Conservation (phyloP, 1,140 invertebrate species). For the Potamilus streckersoni region DNA sequence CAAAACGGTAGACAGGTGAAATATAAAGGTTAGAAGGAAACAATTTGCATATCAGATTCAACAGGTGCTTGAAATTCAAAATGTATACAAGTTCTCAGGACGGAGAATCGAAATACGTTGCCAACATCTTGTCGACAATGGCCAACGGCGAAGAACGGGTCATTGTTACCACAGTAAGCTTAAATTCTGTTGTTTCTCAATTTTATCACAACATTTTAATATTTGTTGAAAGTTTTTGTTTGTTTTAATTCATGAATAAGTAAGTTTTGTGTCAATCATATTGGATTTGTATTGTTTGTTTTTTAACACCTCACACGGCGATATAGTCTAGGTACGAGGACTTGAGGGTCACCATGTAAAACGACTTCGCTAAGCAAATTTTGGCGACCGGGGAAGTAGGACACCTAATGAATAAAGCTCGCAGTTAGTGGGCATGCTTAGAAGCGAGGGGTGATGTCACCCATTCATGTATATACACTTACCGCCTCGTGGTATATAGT, state of each 20-base stretch:
- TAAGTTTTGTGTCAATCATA: background rate
- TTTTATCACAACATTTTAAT: background rate
- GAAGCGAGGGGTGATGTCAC: constrained; percentile 26
- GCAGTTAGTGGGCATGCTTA: constrained; percentile 4
- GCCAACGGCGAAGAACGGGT: constrained; percentile 25
- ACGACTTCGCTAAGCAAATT: background rate
- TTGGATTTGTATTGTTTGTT: background rate
- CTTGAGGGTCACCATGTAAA: background rate
- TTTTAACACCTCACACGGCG: background rate
- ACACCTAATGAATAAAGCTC: background rate
- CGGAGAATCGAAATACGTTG: constrained; percentile 35
- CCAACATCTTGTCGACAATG: constrained; percentile 29
- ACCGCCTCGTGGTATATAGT: constrained; percentile 21
- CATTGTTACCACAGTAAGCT: constrained; percentile 19
- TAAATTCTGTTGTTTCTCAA: constrained; percentile 8
- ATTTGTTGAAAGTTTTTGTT: background rate
- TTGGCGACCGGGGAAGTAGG: background rate
- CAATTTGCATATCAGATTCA: background rate
- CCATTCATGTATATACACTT: constrained; percentile 28
- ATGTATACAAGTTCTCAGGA: constrained; percentile 25
- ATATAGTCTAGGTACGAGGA: background rate
- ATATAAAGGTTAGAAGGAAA: background rate
- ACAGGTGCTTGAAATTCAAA: background rate
- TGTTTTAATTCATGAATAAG: background rate
- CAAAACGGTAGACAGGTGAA: background rate